Conservation (phyloP, 1,140 invertebrate genomes). For the Drosophila elegans region DNA sequence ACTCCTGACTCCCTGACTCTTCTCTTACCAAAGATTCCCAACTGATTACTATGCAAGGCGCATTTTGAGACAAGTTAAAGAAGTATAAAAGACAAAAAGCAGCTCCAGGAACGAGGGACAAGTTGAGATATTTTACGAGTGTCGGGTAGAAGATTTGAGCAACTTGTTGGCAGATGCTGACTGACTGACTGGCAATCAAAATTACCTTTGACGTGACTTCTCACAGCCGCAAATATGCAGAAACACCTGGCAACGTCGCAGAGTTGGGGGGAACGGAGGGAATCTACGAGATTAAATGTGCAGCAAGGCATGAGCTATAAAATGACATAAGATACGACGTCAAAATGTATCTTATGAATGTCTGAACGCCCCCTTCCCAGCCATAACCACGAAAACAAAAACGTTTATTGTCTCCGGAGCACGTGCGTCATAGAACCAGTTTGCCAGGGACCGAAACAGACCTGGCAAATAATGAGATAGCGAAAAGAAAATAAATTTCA, state of each 20-base stretch:
- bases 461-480: constrained; percentile 31
- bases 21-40: constrained; percentile 5
- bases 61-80: constrained; percentile 36
- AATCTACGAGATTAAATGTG: constrained; percentile 70
- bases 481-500: constrained; percentile 22
- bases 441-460: constrained; percentile 31
- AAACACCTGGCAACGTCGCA: constrained; percentile 41
- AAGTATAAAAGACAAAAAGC: constrained; percentile 16
- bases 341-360: constrained; percentile 62
- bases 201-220: constrained; percentile 69
- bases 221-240: constrained; percentile 66
- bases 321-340: constrained; percentile 71
- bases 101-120: constrained; percentile 9
- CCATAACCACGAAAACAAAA: constrained; percentile 33
- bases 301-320: constrained; percentile 62
- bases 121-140: constrained; percentile 38
- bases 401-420: constrained; percentile 61
- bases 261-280: constrained; percentile 5
- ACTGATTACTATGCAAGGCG: constrained; percentile 48
- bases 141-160: constrained; percentile 31
- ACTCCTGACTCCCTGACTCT: constrained; percentile 4
- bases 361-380: constrained; percentile 17
- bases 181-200: constrained; percentile 61
- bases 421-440: constrained; percentile 53
- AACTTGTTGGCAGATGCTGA: constrained; percentile 26